Conservation (phyloP, 92 coral and sea anemone species). For the Pocillopora meandrina region DNA sequence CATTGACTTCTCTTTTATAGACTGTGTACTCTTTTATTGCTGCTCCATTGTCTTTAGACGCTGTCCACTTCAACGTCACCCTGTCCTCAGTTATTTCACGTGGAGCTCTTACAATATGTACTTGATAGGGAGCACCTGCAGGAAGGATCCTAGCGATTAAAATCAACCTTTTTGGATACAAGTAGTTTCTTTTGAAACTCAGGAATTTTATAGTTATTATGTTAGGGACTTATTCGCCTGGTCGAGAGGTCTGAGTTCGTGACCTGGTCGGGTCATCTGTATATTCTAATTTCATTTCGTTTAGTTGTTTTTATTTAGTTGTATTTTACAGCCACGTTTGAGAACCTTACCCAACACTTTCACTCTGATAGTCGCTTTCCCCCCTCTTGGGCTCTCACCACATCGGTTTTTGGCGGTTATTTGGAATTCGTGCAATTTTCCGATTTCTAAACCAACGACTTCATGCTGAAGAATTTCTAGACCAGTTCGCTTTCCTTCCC, state of each 20-base stretch:
- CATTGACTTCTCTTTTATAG: not conserved
- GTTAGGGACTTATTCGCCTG: too few species aligned
- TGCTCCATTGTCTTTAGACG: not conserved
- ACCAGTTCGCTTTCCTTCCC: not conserved
- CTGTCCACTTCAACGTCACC: not conserved
- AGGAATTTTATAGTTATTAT: too few species aligned
- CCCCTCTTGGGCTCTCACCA: not conserved
- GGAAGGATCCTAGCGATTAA: not conserved
- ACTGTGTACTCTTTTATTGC: not conserved
- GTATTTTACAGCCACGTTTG: too few species aligned
- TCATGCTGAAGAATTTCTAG: not conserved
- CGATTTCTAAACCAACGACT: not conserved
- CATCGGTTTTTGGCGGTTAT: not conserved
- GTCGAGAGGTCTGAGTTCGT: too few species aligned
- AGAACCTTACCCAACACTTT: too few species aligned
- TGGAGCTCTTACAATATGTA: not conserved
- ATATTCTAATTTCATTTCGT: too few species aligned
- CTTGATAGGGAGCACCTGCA: slow-evolving; percentile 4
- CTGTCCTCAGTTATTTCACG: not conserved
- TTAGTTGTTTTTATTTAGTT: too few species aligned
- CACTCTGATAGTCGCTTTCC: not conserved
- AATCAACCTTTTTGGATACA: not conserved
- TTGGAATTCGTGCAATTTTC: not conserved
- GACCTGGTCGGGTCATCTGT: too few species aligned
- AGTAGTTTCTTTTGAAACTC: too few species aligned